These are phyloP conservation scores for Lysandra bellargus DNA, from an alignment of 2,888 invertebrate genomes.

Conservation along the genomic window DNA sequence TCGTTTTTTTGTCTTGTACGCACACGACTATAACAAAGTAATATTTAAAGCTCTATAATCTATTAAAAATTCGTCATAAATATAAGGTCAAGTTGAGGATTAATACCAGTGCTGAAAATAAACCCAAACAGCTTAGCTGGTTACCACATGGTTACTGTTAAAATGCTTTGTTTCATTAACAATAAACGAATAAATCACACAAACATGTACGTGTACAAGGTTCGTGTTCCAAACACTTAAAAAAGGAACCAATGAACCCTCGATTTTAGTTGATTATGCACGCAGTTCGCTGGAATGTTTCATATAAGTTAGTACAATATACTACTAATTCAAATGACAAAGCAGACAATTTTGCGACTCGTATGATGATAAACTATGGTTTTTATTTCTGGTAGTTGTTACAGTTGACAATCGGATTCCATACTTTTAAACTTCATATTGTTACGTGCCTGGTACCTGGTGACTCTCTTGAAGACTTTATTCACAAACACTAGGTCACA, in stretches of 20 bases:
- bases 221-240: slow-evolving; percentile 29
- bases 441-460: too few relatives aligned
- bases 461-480: too few relatives aligned
- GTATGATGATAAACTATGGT: not conserved
- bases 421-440: too few relatives aligned
- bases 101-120: not conserved
- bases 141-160: not conserved
- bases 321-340: not conserved
- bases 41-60: not conserved
- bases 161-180: slow-evolving; percentile 21
- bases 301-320: not conserved
- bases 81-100: not conserved
- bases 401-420: too few relatives aligned
- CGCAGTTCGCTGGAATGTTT: slow-evolving; percentile 14
- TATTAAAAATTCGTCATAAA: not conserved
- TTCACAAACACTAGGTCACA: too few relatives aligned
- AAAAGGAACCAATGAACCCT: slow-evolving; percentile 25
- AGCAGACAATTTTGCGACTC: not conserved
- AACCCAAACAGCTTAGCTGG: not conserved
- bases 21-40: too few relatives aligned
- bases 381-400: too few relatives aligned
- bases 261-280: not conserved
- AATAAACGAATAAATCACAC: slow-evolving; percentile 15
- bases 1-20: too few relatives aligned
- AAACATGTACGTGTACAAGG: not conserved